phyloP scores from a whole-genome alignment of 2,888 invertebrate genomes.

The Phorcus lineatus region DNA sequence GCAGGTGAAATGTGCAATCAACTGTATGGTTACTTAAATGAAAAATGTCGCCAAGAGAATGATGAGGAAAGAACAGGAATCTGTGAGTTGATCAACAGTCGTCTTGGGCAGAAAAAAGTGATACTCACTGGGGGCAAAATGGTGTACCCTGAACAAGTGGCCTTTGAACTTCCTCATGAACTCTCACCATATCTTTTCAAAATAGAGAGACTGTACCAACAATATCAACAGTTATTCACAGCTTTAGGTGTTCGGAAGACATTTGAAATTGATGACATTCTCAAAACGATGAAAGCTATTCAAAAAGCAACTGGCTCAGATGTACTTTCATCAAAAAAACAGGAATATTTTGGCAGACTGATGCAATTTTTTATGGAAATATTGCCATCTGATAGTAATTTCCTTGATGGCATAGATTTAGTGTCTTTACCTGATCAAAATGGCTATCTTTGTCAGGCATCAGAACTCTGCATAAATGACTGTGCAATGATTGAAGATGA shows the following conservation, averaged over 20 bases:
- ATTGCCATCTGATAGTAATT: conserved; percentile 37
- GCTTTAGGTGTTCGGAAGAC: background rate
- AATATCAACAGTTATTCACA: background rate
- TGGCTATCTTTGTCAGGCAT: conserved; percentile 36
- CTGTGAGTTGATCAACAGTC: no score
- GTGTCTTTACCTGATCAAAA: conserved; percentile 49
- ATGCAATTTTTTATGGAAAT: conserved; percentile 22
- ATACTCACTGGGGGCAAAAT: background rate
- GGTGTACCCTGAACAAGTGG: background rate
- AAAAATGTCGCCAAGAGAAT: background rate
- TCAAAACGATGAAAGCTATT: background rate
- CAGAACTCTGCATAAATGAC: conserved; percentile 55
- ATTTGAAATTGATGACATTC: background rate
- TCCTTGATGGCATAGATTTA: no score
- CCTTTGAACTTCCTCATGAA: background rate
- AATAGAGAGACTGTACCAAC: background rate
- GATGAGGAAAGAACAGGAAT: no score
- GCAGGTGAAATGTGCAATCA: background rate
- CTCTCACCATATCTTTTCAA: background rate
- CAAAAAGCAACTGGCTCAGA: background rate
- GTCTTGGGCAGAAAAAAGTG: no score
- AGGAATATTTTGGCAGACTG: background rate
- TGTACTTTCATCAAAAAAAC: background rate
- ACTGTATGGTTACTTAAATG: background rate
- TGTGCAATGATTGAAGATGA: conserved; percentile 50